Evolutionary conservation across 2,113 vertebrate species (phyloP).

Genomic region (Oenanthe oenanthe): DNA sequence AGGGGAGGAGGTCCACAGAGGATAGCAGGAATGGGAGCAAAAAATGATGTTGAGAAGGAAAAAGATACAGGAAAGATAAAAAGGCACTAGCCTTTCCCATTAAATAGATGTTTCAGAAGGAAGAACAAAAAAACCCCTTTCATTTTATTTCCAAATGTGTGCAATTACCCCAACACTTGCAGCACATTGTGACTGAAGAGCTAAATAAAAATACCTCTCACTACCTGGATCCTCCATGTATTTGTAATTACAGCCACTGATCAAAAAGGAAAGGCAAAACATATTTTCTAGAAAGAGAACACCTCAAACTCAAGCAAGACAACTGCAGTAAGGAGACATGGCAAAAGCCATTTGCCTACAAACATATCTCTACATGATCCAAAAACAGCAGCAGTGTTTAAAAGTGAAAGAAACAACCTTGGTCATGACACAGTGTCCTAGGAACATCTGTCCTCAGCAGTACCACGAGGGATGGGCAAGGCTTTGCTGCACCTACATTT

Average conservation of each 20-base stretch:
- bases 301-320: constrained; percentile 37
- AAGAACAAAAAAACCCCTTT: not conserved
- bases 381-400: constrained; percentile 20
- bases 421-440: not conserved
- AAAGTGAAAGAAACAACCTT: constrained; percentile 8
- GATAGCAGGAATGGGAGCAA: not conserved
- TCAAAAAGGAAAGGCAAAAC: not conserved
- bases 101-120: not conserved
- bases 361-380: not conserved
- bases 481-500: constrained; percentile 22
- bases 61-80: not conserved
- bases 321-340: not conserved
- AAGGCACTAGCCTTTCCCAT: not conserved
- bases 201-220: constrained; percentile 5
- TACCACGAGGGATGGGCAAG: not conserved
- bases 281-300: constrained; percentile 27
- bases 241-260: not conserved
- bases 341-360: constrained; percentile 19
- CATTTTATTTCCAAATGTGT: constrained; percentile 28
- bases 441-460: constrained; percentile 20
- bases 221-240: not conserved
- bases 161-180: not conserved
- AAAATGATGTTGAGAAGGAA: not conserved
- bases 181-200: not conserved
- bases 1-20: not conserved